Evolutionary conservation across 1,140 invertebrate species (phyloP).

Genomic region (Drosophila bifasciata): DNA sequence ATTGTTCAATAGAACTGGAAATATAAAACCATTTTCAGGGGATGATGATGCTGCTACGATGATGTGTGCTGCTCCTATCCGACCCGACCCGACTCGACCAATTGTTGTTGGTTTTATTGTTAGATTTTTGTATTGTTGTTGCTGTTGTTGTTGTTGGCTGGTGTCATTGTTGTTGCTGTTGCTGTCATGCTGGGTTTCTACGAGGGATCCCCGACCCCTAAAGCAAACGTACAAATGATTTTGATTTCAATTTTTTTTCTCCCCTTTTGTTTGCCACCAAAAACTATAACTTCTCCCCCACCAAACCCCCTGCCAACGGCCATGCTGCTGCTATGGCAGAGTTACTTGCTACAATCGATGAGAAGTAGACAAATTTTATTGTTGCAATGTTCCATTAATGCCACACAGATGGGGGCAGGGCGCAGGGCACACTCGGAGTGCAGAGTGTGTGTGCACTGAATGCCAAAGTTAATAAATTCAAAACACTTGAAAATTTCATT

Average conservation of each 20-base stretch:
- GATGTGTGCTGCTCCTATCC: conserved; percentile 12
- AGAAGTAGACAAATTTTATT: conserved; percentile 8
- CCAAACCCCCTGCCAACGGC: too few relatives aligned
- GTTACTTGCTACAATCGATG: conserved; percentile 2
- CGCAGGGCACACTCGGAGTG: conserved; percentile 4
- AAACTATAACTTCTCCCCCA: conserved; percentile 35
- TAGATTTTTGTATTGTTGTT: conserved; percentile 53
- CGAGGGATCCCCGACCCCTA: conserved; percentile 13
- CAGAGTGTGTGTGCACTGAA: conserved; percentile 7
- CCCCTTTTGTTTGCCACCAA: conserved; percentile 20
- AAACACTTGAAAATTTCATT: conserved; percentile 68
- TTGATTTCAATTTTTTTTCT: conserved; percentile 42
- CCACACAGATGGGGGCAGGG: conserved; percentile 11
- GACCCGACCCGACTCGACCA: not conserved
- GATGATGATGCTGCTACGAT: conserved; percentile 51
- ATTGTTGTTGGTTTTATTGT: conserved; percentile 13
- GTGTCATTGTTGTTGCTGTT: conserved; percentile 56
- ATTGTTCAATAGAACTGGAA: conserved; percentile 42
- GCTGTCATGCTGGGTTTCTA: conserved; percentile 53
- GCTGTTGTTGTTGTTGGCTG: conserved; percentile 58
- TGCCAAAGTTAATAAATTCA: conserved; percentile 67
- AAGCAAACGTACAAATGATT: conserved; percentile 61
- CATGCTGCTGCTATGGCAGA: not conserved
- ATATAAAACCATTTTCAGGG: conserved; percentile 60
- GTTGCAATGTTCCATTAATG: conserved; percentile 37